Percentiles rank a stretch among this genome's conserved stretches.
Conservation (phyloP, 1,140 invertebrate species). For the Ceratina calcarata region DNA sequence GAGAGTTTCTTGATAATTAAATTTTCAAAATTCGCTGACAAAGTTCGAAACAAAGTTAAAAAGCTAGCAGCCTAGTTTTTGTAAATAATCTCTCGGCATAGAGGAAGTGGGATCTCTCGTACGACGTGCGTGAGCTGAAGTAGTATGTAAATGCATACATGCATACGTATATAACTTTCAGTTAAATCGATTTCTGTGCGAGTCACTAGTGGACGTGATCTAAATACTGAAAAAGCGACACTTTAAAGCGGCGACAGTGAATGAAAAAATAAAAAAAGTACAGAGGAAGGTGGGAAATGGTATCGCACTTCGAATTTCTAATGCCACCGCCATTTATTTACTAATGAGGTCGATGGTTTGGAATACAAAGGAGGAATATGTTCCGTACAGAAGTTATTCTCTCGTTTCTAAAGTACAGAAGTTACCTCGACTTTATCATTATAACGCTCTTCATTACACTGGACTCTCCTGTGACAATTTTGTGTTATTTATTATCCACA, state of each 20-base stretch:
- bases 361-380: not conserved
- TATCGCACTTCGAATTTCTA: constrained; percentile 10
- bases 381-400: not conserved
- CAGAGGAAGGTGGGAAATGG: not conserved
- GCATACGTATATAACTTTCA: not conserved
- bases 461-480: no score
- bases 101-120: not conserved
- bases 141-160: not conserved
- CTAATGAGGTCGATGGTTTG: not conserved
- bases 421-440: no score
- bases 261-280: constrained; percentile 13
- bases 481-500: no score
- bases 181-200: constrained; percentile 8
- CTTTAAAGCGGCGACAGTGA: not conserved
- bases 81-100: not conserved
- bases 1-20: no score
- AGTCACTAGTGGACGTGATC: constrained; percentile 4
- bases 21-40: no score
- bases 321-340: constrained; percentile 10
- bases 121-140: not conserved
- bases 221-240: not conserved
- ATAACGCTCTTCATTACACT: no score
- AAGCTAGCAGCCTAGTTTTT: no score
- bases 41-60: no score
- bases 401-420: no score